Percentiles rank a stretch among this genome's conserved stretches.
phyloP scores from a whole-genome alignment of 2,888 invertebrate species.

The Neoscelio sp. region DNA sequence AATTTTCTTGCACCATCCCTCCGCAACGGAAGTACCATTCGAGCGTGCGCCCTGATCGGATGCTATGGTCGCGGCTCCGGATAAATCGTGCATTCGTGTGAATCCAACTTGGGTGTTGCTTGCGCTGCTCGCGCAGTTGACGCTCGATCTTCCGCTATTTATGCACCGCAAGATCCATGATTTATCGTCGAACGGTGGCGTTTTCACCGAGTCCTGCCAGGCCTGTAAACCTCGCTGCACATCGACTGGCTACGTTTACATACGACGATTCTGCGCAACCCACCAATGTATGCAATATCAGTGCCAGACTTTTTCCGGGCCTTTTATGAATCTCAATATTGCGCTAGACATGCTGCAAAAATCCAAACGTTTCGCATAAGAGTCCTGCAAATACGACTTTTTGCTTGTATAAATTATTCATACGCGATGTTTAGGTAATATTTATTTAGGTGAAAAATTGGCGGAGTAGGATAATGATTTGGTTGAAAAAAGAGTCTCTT shows the following conservation, averaged over 20 bases:
- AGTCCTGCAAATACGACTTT: conserved; percentile 15
- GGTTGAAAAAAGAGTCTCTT: conserved; percentile 3
- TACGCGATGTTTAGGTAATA: conserved; percentile 20
- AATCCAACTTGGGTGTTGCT: conserved; percentile 43
- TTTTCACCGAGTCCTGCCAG: conserved; percentile 43
- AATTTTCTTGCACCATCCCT: conserved; percentile 21
- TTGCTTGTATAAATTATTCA: conserved; percentile 22
- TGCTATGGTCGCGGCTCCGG: conserved; percentile 27
- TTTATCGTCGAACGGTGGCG: conserved; percentile 64
- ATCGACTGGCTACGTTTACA: conserved; percentile 51
- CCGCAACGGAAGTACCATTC: conserved; percentile 31
- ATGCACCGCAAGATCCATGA: conserved; percentile 70
- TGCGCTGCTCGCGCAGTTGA: conserved; percentile 48
- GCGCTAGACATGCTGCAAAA: conserved; percentile 19
- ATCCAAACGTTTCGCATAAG: neutral
- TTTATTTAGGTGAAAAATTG: neutral
- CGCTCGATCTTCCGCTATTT: conserved; percentile 71
- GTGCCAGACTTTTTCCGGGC: conserved; percentile 44
- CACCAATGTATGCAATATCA: conserved; percentile 47
- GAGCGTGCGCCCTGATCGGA: conserved; percentile 43
- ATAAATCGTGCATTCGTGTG: conserved; percentile 57
- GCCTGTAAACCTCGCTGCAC: conserved; percentile 30
- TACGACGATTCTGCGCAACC: conserved; percentile 29
- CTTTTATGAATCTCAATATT: conserved; percentile 47
- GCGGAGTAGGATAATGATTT: conserved; percentile 5